phyloP scores from a whole-genome alignment of 2,797 vertebrate species.

The Hippoglossus hippoglossus region DNA sequence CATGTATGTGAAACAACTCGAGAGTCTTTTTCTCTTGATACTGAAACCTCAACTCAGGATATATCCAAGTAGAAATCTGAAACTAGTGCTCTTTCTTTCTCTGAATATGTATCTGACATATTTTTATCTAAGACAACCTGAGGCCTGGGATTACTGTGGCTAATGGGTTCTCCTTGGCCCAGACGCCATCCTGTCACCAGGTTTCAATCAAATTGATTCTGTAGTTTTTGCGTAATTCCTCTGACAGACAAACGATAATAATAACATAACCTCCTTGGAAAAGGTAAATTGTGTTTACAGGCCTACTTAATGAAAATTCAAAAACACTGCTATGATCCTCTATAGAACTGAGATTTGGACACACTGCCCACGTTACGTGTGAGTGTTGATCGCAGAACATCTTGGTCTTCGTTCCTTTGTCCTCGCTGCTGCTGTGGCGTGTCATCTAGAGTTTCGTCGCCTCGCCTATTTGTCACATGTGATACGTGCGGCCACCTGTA shows the following conservation, averaged over 20 bases:
- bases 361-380: no score
- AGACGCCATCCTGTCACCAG: no score
- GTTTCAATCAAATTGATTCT: no score
- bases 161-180: no score
- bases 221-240: no score
- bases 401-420: not conserved
- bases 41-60: not conserved
- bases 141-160: not conserved
- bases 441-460: not conserved
- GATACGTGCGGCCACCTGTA: not conserved
- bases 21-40: not conserved
- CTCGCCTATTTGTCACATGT: not conserved
- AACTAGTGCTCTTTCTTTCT: not conserved
- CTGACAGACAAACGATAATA: not conserved
- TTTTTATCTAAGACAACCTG: not conserved
- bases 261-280: not conserved
- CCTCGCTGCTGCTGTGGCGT: not conserved
- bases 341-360: no score
- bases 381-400: no score
- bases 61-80: not conserved
- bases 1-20: not conserved
- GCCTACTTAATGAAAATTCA: no score
- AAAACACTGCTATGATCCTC: no score
- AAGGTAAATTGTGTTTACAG: not conserved
- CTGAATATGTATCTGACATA: not conserved